Base-by-base conservation (phyloP, 1,140 invertebrate species). In the Globodera rostochiensis region DNA sequence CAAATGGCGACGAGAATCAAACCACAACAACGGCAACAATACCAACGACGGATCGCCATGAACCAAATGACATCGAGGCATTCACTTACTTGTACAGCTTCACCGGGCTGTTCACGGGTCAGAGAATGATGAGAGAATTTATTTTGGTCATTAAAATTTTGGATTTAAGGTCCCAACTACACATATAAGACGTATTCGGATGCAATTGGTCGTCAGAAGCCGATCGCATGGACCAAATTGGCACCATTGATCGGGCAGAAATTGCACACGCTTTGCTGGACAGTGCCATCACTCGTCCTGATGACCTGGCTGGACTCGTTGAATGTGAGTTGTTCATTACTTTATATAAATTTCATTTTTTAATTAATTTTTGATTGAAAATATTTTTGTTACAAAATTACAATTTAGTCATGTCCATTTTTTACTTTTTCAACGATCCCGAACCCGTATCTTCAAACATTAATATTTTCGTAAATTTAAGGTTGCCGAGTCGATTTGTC, bases 401-500 rank as follows among this genome's bases (percentile, higher is more conserved):
- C 3, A 36, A 8, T 84, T 82, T 73, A 80, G 25, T 25, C 25
- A 25, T 25, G 25, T 25, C 25, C 25, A 25, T 0, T 25, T 25
- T 25, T 25, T 1, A 25, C 1, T 25, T 25, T 25, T 25, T 25
- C 25, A 25, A 25, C 25, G 1, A 25, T 0, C 25, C 25, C 25
- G 25, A 25, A 25, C 25, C 25, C 25, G 25, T 0, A 0, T 25
- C 25, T 25, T 25, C 25, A 25, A 25, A 25, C 25, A 25, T 25
- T n/a, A n/a, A n/a, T 0, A 74, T 71, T 71, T 71, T 47, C n/a
- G 6, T 46, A 25, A 74, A 25, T 82, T 80, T 80, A 83, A 80
- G 47, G 88, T 98, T 21, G 94, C 95, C 0, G 96, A 98, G 90
- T 95, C 94, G 90, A 94, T 95, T n/a, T 97, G 95, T 88, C 95